Conservation (phyloP, 2,113 vertebrate species). For the Excalfactoria chinensis region DNA sequence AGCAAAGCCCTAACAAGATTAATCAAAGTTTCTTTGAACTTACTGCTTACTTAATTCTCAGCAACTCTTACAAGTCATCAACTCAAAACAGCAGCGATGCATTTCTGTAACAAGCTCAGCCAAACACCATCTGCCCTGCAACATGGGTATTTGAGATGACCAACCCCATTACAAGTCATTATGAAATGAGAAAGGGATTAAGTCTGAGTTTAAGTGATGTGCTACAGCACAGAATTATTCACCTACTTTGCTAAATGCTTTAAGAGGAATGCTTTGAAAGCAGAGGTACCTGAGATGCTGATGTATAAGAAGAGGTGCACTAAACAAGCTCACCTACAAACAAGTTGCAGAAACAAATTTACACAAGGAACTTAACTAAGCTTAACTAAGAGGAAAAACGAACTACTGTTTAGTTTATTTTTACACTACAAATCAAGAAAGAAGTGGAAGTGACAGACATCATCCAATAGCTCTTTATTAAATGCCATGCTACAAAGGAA, state of each 20-base stretch:
- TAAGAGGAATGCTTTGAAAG: not conserved
- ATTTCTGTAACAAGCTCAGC: not conserved
- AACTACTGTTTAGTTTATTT: not conserved
- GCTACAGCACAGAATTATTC: no score
- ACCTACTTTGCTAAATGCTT: not conserved
- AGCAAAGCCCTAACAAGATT: not conserved
- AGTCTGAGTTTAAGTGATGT: fast-evolving
- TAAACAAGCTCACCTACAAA: not conserved
- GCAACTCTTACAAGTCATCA: not conserved
- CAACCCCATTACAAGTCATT: not conserved
- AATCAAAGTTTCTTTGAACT: not conserved
- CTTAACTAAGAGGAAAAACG: not conserved
- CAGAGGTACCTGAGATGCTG: not conserved
- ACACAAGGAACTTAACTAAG: not conserved
- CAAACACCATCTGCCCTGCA: not conserved
- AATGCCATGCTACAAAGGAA: not conserved
- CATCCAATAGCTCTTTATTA: not conserved
- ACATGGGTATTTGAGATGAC: not conserved
- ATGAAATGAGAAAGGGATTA: not conserved
- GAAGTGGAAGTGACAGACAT: not conserved
- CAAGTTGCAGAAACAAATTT: not conserved
- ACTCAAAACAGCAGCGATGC: not conserved
- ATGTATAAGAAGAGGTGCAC: not conserved
- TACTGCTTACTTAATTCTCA: not conserved
- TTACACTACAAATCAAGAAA: not conserved